Base-by-base conservation (phyloP, 2,797 vertebrate species). In the Acanthiza pusilla region DNA sequence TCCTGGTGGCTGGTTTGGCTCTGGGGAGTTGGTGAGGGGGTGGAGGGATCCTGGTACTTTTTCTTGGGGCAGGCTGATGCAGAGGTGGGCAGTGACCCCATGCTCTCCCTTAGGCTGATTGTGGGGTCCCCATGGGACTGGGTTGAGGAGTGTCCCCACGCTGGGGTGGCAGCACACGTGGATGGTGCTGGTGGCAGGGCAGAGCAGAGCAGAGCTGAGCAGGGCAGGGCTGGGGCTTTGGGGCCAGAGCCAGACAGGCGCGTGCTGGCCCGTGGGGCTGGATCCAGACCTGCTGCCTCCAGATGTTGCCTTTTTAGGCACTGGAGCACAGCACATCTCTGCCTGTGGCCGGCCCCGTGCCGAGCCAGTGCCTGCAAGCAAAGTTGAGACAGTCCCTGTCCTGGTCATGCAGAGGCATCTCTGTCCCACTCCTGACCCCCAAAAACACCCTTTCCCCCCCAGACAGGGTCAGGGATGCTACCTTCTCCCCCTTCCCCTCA, bases 231-330 rank as follows among this genome's bases (percentile, higher is more conserved):
- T n/a, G 30, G 43, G 36, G 29, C n/a, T 58, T 50, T 61, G 74
- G 71, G 60, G 81, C 65, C 2, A 4, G 63, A 60, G 92, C 89
- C 78, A 92, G 75, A 81, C 87, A 76, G 78, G 60, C 48, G 1
- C 25, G 45, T 30, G 4, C 34, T 85, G 84, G 92, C 74, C 92
- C 3, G 8, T 3, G 10, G 76, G 87, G 91, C 70, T 2, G 4
- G 61, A 72, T 93, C 91, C 88, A 88, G 91, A 83, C 89, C 65
- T 3, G 85, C 68, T 78, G 91, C 82, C 42, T 63, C 81, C 88
- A 85, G 86, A 94, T 29, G 91, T 97, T 97, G 96, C 96, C 97
- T 97, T 97, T 97, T 97, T 97, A 97, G 97, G 96, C 85, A 36
- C 93, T 96, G 90, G 93, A 97, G 78, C 85, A 55, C 87, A 53